Evolutionary conservation across 2,113 vertebrate genomes (phyloP).

Genomic region (Callipepla squamata): DNA sequence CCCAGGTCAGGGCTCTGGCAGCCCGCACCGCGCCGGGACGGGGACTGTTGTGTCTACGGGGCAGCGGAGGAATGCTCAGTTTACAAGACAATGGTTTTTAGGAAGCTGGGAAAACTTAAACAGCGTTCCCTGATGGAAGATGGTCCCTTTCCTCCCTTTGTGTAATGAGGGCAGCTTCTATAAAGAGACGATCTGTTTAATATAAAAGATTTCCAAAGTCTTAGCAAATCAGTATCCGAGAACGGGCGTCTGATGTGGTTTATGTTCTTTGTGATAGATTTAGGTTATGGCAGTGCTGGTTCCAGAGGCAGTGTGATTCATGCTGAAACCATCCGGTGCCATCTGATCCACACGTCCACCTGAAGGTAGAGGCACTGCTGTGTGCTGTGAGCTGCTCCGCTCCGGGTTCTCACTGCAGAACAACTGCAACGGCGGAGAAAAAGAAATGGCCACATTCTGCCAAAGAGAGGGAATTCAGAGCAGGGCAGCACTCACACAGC

Average conservation of each 20-base stretch:
- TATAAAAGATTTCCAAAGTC: slow-evolving; percentile 49
- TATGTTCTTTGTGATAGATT: slow-evolving; percentile 61
- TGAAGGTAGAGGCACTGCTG: slow-evolving; percentile 10
- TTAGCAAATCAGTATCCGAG: slow-evolving; percentile 44
- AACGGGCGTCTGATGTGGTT: slow-evolving; percentile 61
- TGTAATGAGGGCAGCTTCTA: slow-evolving; percentile 28
- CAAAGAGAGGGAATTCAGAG: background rate
- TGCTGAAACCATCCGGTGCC: slow-evolving; percentile 49
- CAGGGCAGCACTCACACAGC: background rate
- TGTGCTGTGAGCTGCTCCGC: background rate
- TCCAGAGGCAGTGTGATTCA: slow-evolving; percentile 58
- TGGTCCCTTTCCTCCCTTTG: background rate
- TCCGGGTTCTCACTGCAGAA: background rate
- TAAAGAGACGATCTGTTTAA: slow-evolving; percentile 49
- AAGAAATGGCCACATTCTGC: background rate
- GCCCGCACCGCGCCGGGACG: background rate
- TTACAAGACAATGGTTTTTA: slow-evolving; percentile 60
- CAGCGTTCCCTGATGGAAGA: slow-evolving; percentile 40
- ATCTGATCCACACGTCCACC: slow-evolving; percentile 22
- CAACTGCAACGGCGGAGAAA: background rate
- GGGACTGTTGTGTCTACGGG: slow-evolving; percentile 61
- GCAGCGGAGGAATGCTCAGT: slow-evolving; percentile 38
- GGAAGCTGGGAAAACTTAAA: slow-evolving; percentile 59
- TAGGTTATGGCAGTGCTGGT: slow-evolving; percentile 48
- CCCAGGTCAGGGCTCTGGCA: background rate